phyloP scores from a whole-genome alignment of 1,140 invertebrate genomes.

The Phymorhynchus buccinoides region DNA sequence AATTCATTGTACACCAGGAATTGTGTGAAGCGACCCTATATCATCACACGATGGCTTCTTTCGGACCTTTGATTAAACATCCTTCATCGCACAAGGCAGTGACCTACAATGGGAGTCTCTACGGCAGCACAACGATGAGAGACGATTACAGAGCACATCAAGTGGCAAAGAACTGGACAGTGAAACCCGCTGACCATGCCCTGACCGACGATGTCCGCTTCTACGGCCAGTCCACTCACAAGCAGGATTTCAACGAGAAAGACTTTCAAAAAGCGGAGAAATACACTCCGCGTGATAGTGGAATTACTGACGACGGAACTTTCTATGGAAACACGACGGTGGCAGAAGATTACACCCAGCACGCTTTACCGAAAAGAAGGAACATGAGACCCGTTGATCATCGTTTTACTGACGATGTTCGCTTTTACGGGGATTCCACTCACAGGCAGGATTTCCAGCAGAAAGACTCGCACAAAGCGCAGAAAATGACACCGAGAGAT shows the following conservation, averaged over 20 bases:
- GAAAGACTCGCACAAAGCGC: background rate
- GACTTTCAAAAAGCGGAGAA: background rate
- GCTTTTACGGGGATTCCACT: background rate
- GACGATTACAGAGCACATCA: constrained; percentile 19
- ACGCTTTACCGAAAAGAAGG: background rate
- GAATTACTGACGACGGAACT: too few species aligned
- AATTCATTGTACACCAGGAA: too few species aligned
- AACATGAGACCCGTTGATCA: background rate
- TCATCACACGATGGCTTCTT: too few species aligned
- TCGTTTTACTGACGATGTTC: background rate
- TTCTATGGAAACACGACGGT: too few species aligned
- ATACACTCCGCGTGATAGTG: too few species aligned
- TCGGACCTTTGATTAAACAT: too few species aligned
- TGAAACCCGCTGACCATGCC: background rate
- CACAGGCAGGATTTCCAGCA: background rate
- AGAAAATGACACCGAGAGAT: background rate
- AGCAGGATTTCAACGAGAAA: background rate
- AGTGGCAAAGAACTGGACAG: background rate
- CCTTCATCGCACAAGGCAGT: too few species aligned
- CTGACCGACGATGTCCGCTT: background rate
- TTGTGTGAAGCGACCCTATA: too few species aligned
- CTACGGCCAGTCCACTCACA: background rate
- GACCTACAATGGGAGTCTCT: too few species aligned
- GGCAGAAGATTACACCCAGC: background rate
- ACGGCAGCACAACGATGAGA: background rate